These are phyloP conservation scores for Tupaia tana DNA, from an alignment of 2,113 vertebrate species.

Conservation along the genomic window DNA sequence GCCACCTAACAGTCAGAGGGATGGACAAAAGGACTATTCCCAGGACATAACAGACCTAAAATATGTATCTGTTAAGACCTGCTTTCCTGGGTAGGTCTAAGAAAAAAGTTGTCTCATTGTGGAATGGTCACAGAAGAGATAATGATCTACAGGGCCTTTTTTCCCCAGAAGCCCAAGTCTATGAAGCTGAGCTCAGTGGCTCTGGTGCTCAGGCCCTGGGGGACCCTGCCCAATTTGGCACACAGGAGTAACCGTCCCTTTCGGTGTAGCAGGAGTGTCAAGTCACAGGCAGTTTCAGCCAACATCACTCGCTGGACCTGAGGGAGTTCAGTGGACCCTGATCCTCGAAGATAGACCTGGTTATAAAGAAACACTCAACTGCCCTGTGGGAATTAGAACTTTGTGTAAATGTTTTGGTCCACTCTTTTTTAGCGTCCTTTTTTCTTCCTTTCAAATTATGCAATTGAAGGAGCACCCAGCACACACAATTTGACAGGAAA, in stretches of 20 bases:
- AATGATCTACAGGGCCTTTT: neutral
- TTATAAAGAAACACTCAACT: neutral
- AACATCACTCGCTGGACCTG: neutral
- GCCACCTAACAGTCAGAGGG: neutral
- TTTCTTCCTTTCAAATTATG: neutral
- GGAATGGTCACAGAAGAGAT: neutral
- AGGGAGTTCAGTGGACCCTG: neutral
- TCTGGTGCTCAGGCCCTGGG: neutral
- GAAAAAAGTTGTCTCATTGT: neutral
- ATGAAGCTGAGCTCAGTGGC: neutral
- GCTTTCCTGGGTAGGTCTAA: neutral
- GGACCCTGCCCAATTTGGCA: neutral
- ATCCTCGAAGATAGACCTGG: conserved; percentile 22
- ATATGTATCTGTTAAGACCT: neutral
- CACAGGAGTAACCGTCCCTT: neutral
- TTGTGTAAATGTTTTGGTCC: conserved; percentile 53
- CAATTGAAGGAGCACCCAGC: conserved; percentile 11
- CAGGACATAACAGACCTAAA: neutral
- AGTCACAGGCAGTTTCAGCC: neutral
- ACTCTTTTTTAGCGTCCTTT: neutral
- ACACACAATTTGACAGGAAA: neutral
- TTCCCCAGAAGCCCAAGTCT: neutral
- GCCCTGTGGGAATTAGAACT: conserved; percentile 45
- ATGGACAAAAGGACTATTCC: neutral
- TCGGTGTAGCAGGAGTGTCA: neutral